These are phyloP conservation scores for Chelmon rostratus DNA, from an alignment of 2,797 vertebrate genomes.

Conservation along the genomic window DNA sequence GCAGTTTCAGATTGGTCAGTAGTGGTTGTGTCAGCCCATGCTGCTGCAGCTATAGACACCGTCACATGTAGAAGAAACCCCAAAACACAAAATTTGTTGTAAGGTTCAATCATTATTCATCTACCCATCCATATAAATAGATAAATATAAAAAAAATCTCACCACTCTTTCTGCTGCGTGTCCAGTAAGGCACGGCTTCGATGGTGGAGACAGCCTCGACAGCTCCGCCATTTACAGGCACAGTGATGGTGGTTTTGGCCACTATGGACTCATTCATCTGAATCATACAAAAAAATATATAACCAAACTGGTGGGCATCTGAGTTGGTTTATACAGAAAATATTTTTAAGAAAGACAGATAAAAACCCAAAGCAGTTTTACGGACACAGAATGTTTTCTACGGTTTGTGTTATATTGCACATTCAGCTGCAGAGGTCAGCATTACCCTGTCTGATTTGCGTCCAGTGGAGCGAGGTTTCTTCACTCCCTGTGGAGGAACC, in stretches of 20 bases:
- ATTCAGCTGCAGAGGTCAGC: constrained; percentile 61
- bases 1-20: constrained; percentile 84
- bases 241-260: constrained; percentile 92
- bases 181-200: constrained; percentile 89
- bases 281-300: constrained; percentile 14
- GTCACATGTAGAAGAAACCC: constrained; percentile 2
- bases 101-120: too few relatives aligned
- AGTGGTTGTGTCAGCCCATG: constrained; percentile 85
- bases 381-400: neutral
- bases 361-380: neutral
- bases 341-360: too few relatives aligned
- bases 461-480: constrained; percentile 90
- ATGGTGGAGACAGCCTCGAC: constrained; percentile 94
- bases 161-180: constrained; percentile 88
- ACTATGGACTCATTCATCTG: constrained; percentile 94
- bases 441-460: constrained; percentile 88
- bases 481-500: constrained; percentile 86
- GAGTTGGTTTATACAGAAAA: neutral
- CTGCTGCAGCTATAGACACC: constrained; percentile 66
- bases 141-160: constrained; percentile 25
- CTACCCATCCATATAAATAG: too few relatives aligned
- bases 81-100: neutral
- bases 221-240: constrained; percentile 90
- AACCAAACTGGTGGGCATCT: constrained; percentile 1
- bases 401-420: constrained; percentile 13